Evolutionary conservation across 1,140 invertebrate genomes (phyloP), one percentile per base, ranked within the genome.

Genomic region (Berghia stephanieae): DNA sequence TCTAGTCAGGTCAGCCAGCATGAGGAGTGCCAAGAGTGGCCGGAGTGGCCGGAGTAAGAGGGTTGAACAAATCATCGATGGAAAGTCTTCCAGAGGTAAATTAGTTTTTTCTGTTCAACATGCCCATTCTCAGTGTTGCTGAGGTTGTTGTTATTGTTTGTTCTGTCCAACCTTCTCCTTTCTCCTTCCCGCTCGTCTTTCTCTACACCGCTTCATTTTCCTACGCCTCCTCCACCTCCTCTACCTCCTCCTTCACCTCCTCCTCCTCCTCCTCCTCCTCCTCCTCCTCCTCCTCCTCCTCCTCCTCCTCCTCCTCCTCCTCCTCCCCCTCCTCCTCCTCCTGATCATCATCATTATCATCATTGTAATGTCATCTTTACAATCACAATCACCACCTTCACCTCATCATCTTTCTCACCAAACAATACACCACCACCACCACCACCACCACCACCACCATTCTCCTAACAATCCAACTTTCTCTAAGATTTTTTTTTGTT

Each of bases 1-100:
- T 24, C 70, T 73, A 18, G 75, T 79, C 1, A 84, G 83, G 67
- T 66, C 79, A 5, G 72, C 55, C 38, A 84, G 78, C 57, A 49
- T 46, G 2, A 66, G 75, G 27, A 83, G 82, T 67, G 31, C n/a
- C 21, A 77, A 68, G 68, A 77, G 77, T 49, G 31, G 13, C 27
- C 16, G 24, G 42, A 68, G 60, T n/a, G 34, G 24, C 27, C 36
- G 44, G 24, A 75, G 70, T 31, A 42, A 42, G 5, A 57, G 18
- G 18, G 3, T 66, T 34, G 76, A 63, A 21, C 27, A 13, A 16
- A 31, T 16, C 18, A 27, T 57, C 4, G 36, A 2, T 18, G 27
- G 24, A 46, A 43, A 18, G n/a, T 5, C 69, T 2, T 36, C 69
- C n/a, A 60, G n/a, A 43, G 42, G 69, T 78, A 43, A 63, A 66